Percentiles rank a stretch among this genome's conserved stretches.
Conservation (phyloP, 2,888 invertebrate genomes). For the Linnaemya vulpina region DNA sequence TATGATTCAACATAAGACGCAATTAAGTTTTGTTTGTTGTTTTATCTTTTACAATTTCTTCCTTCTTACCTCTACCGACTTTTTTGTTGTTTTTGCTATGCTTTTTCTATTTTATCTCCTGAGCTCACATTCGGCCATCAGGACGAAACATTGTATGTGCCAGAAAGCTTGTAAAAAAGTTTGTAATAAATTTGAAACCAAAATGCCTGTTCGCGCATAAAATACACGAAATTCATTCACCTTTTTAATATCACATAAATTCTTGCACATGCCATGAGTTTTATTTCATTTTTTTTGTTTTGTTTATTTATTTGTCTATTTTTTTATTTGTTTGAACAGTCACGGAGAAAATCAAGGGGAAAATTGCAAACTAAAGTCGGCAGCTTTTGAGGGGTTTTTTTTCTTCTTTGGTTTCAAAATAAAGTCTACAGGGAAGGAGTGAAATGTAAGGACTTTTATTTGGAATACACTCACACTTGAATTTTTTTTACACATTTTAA, state of each 20-base stretch:
- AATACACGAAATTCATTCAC: slow-evolving; percentile 64
- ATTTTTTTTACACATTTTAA: background rate
- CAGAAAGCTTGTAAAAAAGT: slow-evolving; percentile 22
- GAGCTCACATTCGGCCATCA: slow-evolving; percentile 4
- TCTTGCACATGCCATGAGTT: slow-evolving; percentile 43
- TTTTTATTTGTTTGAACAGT: background rate
- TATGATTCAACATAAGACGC: too few species aligned
- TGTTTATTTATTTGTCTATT: background rate
- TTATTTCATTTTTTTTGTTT: slow-evolving; percentile 9
- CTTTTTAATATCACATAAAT: slow-evolving; percentile 57
- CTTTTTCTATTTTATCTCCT: background rate
- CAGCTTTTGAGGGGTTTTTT: background rate
- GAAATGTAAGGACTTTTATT: background rate
- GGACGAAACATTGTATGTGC: slow-evolving; percentile 26
- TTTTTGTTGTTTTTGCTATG: background rate
- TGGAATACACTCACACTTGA: background rate
- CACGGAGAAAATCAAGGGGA: background rate
- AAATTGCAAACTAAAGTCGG: background rate
- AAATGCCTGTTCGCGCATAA: slow-evolving; percentile 68
- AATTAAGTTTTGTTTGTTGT: background rate
- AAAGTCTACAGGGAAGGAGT: too few species aligned
- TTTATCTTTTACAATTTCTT: background rate
- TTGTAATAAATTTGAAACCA: slow-evolving; percentile 57
- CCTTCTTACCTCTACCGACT: too few species aligned
- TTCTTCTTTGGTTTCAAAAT: background rate